Percentiles rank a stretch among this genome's conserved stretches.
These are phyloP conservation scores for Linurgus olivaceus DNA, from an alignment of 2,797 vertebrate species.

Conservation along the genomic window DNA sequence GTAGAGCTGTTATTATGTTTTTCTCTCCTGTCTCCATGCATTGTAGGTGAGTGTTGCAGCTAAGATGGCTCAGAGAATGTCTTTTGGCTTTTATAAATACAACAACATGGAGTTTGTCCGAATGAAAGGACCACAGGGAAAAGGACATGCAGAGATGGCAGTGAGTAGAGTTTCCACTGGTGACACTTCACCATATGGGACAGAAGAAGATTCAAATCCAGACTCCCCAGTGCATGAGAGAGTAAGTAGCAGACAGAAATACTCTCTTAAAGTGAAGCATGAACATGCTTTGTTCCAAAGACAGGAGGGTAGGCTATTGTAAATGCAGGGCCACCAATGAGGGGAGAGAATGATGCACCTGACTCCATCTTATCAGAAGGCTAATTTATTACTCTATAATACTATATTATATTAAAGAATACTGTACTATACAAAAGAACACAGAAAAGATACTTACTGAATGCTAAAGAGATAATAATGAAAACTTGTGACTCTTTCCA, in stretches of 20 bases:
- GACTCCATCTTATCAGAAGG: not conserved
- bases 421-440: not conserved
- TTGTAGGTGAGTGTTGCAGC: slow-evolving; percentile 93
- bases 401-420: not conserved
- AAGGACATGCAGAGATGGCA: slow-evolving; percentile 97
- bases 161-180: slow-evolving; percentile 94
- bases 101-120: slow-evolving; percentile 99
- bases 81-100: slow-evolving; percentile 97
- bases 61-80: slow-evolving; percentile 98
- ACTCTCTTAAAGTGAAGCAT: not conserved
- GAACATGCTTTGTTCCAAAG: not conserved
- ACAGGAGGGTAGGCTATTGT: not conserved
- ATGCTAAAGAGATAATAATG: not conserved
- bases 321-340: not conserved
- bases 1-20: not conserved
- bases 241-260: slow-evolving; percentile 75
- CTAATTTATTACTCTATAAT: not conserved
- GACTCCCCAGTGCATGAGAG: slow-evolving; percentile 89
- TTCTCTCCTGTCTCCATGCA: not conserved
- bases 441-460: not conserved
- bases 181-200: slow-evolving; percentile 92
- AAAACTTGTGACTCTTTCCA: not conserved
- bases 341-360: not conserved
- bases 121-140: slow-evolving; percentile 98
- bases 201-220: slow-evolving; percentile 88